These are phyloP conservation scores for Heliconius eleuchia DNA, from an alignment of 1,140 invertebrate species.

Conservation along the genomic window DNA sequence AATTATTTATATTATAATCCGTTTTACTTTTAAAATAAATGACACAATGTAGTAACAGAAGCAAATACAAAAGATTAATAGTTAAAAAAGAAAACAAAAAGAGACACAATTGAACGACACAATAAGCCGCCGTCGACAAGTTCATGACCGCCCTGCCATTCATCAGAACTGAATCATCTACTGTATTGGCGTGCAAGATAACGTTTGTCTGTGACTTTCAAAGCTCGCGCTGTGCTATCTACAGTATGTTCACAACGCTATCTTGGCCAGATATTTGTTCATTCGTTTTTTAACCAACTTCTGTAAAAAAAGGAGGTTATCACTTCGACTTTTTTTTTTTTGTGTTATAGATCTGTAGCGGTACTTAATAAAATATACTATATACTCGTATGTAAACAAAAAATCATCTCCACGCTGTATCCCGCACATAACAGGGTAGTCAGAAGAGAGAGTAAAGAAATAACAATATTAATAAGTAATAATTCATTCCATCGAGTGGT, in stretches of 20 bases:
- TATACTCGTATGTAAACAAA: too few relatives aligned
- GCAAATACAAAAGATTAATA: conserved; percentile 13
- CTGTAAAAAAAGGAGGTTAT: too few relatives aligned
- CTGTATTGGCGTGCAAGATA: conserved; percentile 16
- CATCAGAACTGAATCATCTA: conserved; percentile 47
- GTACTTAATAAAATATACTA: too few relatives aligned
- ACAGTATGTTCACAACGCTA: not conserved
- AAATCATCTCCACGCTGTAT: too few relatives aligned
- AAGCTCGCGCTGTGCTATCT: not conserved
- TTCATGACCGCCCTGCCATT: conserved; percentile 53
- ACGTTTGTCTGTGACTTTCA: conserved; percentile 2
- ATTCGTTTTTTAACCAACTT: not conserved
- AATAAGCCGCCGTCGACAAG: conserved; percentile 49
- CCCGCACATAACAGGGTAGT: too few relatives aligned
- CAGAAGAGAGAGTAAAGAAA: too few relatives aligned
- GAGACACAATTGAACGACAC: conserved; percentile 49
- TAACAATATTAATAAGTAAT: too few relatives aligned
- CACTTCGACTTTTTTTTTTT: not conserved
- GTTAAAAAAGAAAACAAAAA: conserved; percentile 33
- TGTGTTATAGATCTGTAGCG: too few relatives aligned
- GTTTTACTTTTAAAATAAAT: not conserved
- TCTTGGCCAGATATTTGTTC: not conserved
- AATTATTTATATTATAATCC: not conserved
- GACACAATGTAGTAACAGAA: not conserved
- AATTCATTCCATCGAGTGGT: too few relatives aligned